phyloP scores from a whole-genome alignment of 2,888 invertebrate genomes.

The Hyposoter dolosus region DNA sequence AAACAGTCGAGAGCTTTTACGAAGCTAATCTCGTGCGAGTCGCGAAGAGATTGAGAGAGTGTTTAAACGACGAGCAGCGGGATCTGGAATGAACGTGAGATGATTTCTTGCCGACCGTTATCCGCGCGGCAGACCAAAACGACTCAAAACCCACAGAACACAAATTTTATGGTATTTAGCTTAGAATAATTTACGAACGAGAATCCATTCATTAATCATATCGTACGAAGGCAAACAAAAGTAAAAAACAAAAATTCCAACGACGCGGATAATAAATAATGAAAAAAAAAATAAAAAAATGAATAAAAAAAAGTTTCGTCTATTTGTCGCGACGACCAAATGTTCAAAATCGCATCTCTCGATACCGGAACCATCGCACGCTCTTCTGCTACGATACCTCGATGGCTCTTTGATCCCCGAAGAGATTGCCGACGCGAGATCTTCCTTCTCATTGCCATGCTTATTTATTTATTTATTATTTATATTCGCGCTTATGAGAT shows the following conservation, averaged over 20 bases:
- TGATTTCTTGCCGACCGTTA: conserved; percentile 71
- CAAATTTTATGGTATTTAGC: conserved; percentile 29
- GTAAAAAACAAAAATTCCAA: background rate
- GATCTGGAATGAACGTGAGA: background rate
- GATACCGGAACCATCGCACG: conserved; percentile 56
- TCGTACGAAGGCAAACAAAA: background rate
- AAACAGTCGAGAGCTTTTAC: conserved; percentile 50
- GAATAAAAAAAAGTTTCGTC: conserved; percentile 20
- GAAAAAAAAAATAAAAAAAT: background rate
- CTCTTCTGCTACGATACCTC: conserved; percentile 39
- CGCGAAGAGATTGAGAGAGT: background rate
- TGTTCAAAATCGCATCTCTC: conserved; percentile 30
- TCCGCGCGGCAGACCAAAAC: conserved; percentile 46
- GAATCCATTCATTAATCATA: conserved; percentile 61
- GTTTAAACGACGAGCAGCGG: background rate
- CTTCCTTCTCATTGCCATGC: conserved; percentile 49
- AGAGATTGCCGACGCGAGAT: conserved; percentile 63
- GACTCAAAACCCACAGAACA: conserved; percentile 62
- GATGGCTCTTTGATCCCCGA: conserved; percentile 65
- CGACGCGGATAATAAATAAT: background rate
- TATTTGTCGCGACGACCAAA: conserved; percentile 18
- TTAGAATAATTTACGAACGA: conserved; percentile 20
- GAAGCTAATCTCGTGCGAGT: conserved; percentile 19
- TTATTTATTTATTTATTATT: conserved; percentile 30
- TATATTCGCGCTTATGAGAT: conserved; percentile 21